Evolutionary conservation across 2,113 vertebrate species (phyloP).

Genomic region (Melanocharis versteri): DNA sequence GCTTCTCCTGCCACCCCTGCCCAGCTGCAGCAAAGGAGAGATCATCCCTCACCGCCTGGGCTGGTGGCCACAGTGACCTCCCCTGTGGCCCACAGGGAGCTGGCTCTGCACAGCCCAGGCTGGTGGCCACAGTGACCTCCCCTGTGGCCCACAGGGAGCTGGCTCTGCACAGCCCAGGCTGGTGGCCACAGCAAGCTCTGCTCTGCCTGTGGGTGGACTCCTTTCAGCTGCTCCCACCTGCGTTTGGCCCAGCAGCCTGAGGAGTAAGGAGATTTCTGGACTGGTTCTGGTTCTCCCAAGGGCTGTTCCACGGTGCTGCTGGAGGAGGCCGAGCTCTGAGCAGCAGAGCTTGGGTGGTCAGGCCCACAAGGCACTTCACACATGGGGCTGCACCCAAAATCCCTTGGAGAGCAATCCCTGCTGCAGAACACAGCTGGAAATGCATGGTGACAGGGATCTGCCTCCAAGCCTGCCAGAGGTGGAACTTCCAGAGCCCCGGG

Average conservation of each 20-base stretch:
- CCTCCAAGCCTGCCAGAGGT: not conserved
- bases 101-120: not conserved
- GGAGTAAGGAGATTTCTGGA: not conserved
- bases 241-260: not conserved
- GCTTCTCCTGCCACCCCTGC: not conserved
- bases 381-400: rapidly evolving
- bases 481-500: not conserved
- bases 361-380: rapidly evolving
- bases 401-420: not conserved
- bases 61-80: not conserved
- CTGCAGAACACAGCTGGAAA: not conserved
- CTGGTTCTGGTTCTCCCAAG: not conserved
- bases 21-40: not conserved
- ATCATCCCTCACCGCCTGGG: rapidly evolving
- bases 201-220: not conserved
- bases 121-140: not conserved
- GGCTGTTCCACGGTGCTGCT: rapidly evolving
- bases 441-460: not conserved
- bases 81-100: not conserved
- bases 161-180: not conserved
- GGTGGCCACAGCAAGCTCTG: not conserved
- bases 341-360: not conserved
- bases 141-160: not conserved
- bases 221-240: not conserved
- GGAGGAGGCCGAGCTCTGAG: rapidly evolving